These are phyloP conservation scores for Menidia beryllina DNA, from an alignment of 2,113 vertebrate species.

Conservation along the genomic window DNA sequence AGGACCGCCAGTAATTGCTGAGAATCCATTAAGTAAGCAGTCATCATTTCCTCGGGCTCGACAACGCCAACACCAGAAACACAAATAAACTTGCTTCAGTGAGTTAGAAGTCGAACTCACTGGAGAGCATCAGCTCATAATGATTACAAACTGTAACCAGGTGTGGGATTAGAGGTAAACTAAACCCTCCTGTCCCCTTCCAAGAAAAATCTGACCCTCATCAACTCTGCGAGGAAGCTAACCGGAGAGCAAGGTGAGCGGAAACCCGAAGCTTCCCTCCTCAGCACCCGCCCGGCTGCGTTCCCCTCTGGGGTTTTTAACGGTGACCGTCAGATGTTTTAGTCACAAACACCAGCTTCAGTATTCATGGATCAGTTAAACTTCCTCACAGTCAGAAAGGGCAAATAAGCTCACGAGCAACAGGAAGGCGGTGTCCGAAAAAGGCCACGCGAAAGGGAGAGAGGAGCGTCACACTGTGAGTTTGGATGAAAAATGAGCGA, in stretches of 20 bases:
- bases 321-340: neutral
- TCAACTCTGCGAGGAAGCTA: neutral
- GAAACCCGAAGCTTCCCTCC: slow-evolving; percentile 20
- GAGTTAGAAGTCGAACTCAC: neutral
- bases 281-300: neutral
- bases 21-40: slow-evolving; percentile 30
- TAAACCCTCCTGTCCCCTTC: neutral
- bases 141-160: slow-evolving; percentile 50
- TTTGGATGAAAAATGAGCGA: neutral
- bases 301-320: neutral
- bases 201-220: neutral
- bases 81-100: neutral
- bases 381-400: neutral
- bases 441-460: neutral
- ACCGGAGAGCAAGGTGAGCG: neutral
- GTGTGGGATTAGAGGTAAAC: slow-evolving; percentile 33
- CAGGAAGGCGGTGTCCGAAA: neutral
- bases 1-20: slow-evolving; percentile 11
- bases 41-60: slow-evolving; percentile 2
- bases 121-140: slow-evolving; percentile 14
- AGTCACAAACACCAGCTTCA: no score
- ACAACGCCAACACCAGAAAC: neutral
- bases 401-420: neutral
- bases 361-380: neutral
- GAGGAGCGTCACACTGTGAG: no score